Base-by-base conservation (phyloP, 1,140 invertebrate species). In the Euwallacea fornicatus region DNA sequence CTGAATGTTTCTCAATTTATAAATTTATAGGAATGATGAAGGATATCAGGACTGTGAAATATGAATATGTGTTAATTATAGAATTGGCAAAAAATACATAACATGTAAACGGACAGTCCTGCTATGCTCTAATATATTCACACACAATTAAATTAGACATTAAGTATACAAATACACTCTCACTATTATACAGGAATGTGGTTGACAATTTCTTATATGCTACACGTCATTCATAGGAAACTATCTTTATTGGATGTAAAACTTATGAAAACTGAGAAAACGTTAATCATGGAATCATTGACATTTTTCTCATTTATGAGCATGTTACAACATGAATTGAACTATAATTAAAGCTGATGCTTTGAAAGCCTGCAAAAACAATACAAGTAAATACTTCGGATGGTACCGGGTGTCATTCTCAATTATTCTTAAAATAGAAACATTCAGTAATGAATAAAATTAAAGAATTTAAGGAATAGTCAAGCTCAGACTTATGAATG, bases 161-260 rank as follows among this genome's bases (percentile, higher is more conserved):
- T 68, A 68, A 59, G 58, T 63, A 69, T 69, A 69, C 67, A 42
- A 69, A 47, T 42, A 69, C 60, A 47, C 60, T 72, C 71, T 72
- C 71, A 72, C 71, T 72, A 66, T 60, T 66, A 50, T 50, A 50
- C 43, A 66, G 71, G 71, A 72, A 72, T 72, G 71, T 68, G 56
- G 43, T 55, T 50, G 46, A 68, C 55, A 66, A 13, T 60, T 7
- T 62, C 56, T 62, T 69, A 61, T 15, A 58, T 41, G 16, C 55
- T 58, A 58, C 3, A 33, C 9, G 46, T 11, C 46, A 50, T 50
- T 50, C 9, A 50, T 50, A 50, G 13, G 13, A 50, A 50, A 50
- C 21, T 33, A 50, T 50, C 46, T 50, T 11, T 6, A 11, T 50
- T 50, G 13, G n/a, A 50, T 50, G 46, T 50, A 50, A 50, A 50